phyloP scores from a whole-genome alignment of 1,140 invertebrate species.

The Dreissena polymorpha region DNA sequence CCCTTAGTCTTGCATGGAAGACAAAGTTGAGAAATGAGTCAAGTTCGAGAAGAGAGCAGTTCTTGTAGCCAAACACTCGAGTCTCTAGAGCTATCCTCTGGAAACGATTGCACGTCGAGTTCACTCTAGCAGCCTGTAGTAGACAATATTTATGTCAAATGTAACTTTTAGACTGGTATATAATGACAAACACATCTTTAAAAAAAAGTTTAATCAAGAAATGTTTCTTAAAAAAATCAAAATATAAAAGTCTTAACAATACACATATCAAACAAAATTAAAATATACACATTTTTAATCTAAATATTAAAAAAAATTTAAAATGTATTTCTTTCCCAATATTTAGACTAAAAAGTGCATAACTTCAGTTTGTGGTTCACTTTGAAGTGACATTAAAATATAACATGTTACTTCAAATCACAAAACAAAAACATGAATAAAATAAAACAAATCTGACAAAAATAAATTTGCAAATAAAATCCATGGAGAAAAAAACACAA shows the following conservation, averaged over 20 bases:
- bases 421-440: no score
- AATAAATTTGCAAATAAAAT: no score
- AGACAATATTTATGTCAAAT: background rate
- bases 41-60: conserved; percentile 73
- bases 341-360: no score
- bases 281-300: no score
- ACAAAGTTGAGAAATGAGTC: conserved; percentile 79
- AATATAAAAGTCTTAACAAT: background rate
- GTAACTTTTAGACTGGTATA: no score
- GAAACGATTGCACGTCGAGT: conserved; percentile 75
- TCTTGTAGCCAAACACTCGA: conserved; percentile 79
- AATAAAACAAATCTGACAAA: no score
- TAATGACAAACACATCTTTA: background rate
- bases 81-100: conserved; percentile 77
- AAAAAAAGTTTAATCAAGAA: background rate
- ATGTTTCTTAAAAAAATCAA: background rate
- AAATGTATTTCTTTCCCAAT: no score
- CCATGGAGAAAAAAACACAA: background rate
- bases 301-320: no score
- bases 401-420: no score
- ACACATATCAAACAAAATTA: background rate
- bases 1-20: conserved; percentile 72
- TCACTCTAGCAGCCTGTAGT: conserved; percentile 77
- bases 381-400: no score
- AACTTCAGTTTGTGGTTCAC: no score